A percentile compares a stretch with the other conserved stretches of the same genome.
Conservation (phyloP, 2,113 vertebrate genomes). For the Dipodomys ordii region DNA sequence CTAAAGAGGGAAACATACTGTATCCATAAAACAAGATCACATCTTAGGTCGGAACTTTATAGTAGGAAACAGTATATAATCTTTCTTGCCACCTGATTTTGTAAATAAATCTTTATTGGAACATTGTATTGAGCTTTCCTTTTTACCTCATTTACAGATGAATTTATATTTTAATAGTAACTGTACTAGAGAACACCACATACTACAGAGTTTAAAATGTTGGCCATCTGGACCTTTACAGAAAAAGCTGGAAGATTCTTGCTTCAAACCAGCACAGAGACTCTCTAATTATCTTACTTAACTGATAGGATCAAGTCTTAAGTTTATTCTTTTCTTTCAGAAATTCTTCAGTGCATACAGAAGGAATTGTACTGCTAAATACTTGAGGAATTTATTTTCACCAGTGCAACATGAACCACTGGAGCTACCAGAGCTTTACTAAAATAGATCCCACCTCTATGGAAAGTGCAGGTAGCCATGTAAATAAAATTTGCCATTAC, state of each 20-base stretch:
- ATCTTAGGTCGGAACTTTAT: background rate
- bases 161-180: background rate
- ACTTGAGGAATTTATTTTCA: background rate
- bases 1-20: background rate
- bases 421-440: background rate
- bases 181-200: background rate
- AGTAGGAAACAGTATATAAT: background rate
- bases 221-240: background rate
- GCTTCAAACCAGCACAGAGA: background rate
- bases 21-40: background rate
- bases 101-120: background rate
- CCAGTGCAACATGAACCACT: background rate
- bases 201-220: background rate
- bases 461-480: background rate
- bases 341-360: background rate
- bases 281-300: background rate
- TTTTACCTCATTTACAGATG: background rate
- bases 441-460: background rate
- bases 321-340: background rate
- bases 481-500: background rate
- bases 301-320: background rate
- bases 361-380: background rate
- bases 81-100: background rate
- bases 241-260: background rate
- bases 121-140: background rate